Conservation (phyloP, 2,113 vertebrate genomes). For the Athene noctua region DNA sequence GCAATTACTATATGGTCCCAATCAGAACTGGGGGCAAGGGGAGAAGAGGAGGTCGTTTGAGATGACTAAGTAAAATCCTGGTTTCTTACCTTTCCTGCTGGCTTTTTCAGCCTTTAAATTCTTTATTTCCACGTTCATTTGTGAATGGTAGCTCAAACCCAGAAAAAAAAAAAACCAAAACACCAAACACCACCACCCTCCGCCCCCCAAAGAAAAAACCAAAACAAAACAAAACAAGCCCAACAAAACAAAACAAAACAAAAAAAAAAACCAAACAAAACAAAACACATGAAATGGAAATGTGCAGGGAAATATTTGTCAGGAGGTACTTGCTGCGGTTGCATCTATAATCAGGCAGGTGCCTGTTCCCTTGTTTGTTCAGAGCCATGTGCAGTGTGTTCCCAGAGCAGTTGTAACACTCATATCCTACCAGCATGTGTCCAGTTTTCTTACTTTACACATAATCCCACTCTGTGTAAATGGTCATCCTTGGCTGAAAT, state of each 20-base stretch:
- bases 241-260: no score
- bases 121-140: not conserved
- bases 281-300: not conserved
- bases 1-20: slow-evolving; percentile 6
- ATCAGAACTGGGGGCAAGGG: not conserved
- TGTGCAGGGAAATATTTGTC: not conserved
- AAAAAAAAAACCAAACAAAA: no score
- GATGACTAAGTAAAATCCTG: not conserved
- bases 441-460: not conserved
- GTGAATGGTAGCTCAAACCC: not conserved
- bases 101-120: not conserved
- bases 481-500: not conserved
- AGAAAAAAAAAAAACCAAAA: not conserved
- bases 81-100: not conserved
- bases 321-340: not conserved
- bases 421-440: fast-evolving
- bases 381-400: not conserved
- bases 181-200: no score
- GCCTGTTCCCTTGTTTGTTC: not conserved
- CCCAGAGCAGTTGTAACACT: not conserved
- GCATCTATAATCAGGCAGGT: not conserved
- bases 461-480: not conserved
- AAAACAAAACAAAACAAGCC: no score
- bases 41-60: not conserved
- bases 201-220: no score